Base-by-base conservation (phyloP, 2,113 vertebrate species). In the Orthochromis indermauri region DNA sequence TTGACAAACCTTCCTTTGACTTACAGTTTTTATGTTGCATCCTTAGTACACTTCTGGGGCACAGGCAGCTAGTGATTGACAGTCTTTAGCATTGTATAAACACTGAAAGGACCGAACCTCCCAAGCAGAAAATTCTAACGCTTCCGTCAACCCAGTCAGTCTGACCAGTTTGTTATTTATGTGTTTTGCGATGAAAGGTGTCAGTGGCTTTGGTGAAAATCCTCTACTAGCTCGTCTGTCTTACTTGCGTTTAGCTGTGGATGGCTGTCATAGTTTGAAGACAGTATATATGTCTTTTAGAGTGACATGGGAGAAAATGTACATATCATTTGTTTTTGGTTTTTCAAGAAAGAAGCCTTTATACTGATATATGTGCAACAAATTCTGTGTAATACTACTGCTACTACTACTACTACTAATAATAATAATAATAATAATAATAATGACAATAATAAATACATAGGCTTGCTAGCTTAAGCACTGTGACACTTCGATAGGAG, bases 131-230 rank as follows among this genome's bases (percentile, higher is more conserved):
- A 87, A 86, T 83, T 68, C 76, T 54, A 88, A 88, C 37, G 16
- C 78, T 82, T 78, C 84, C 53, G n/a, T 92, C 90, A 88, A 86
- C 71, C 66, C 51, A 90, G 87, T 92, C 86, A 88, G 53, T 91
- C 59, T 40, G 84, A 94, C 88, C 84, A 78, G 84, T 91, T 90
- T 90, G 85, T 93, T 93, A 88, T 95, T 93, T 88, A 92, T 88
- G 86, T 87, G 81, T 86, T 88, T 59, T 68, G 13, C 45, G 81
- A 57, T 90, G 89, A 91, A 88, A 88, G 88, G 88, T 90, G 91
- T 93, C 89, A 87, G 49, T 71, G 87, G 88, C 81, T 89, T 87
- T 90, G 76, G 83, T 85, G 71, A 80, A 90, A 90, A 91, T 85
- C 80, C 40, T 82, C 73, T 13, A 8, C 88, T 19, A 24, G 57